These are phyloP conservation scores for Atta texana DNA, from an alignment of 1,140 invertebrate species.

Conservation along the genomic window DNA sequence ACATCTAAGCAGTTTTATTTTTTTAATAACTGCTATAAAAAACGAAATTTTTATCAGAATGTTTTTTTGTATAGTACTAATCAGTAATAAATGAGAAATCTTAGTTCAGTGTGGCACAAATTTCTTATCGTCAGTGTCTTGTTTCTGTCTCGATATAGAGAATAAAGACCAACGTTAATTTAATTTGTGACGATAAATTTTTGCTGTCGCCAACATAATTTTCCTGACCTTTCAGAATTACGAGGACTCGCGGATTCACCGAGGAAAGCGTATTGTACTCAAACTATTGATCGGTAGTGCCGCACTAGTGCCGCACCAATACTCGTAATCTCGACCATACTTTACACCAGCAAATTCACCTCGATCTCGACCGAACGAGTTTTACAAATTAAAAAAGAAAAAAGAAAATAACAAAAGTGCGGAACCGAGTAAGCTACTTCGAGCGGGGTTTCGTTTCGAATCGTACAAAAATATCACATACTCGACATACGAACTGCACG, in stretches of 20 bases:
- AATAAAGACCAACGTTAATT: not conserved
- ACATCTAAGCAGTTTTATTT: no score
- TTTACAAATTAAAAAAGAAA: conserved; percentile 57
- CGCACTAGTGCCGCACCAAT: conserved; percentile 52
- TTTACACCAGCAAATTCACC: conserved; percentile 38
- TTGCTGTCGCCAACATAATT: conserved; percentile 23
- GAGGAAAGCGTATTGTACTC: conserved; percentile 50
- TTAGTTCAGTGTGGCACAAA: not conserved
- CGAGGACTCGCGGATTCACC: conserved; percentile 32
- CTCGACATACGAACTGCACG: not conserved
- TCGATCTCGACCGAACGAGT: conserved; percentile 43
- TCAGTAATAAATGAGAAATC: no score
- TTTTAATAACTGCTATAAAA: no score
- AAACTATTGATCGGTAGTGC: conserved; percentile 56
- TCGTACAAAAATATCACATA: conserved; percentile 26
- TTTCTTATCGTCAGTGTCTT: not conserved
- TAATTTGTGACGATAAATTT: not conserved
- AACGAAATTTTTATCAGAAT: no score
- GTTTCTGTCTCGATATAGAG: not conserved
- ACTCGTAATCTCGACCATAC: conserved; percentile 53
- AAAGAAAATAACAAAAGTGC: conserved; percentile 36
- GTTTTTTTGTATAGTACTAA: no score
- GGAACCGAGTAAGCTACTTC: conserved; percentile 23
- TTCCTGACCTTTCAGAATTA: conserved; percentile 33
- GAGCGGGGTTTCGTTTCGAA: not conserved